Evolutionary conservation across 2,113 vertebrate species (phyloP).

Genomic region (Albula goreensis): DNA sequence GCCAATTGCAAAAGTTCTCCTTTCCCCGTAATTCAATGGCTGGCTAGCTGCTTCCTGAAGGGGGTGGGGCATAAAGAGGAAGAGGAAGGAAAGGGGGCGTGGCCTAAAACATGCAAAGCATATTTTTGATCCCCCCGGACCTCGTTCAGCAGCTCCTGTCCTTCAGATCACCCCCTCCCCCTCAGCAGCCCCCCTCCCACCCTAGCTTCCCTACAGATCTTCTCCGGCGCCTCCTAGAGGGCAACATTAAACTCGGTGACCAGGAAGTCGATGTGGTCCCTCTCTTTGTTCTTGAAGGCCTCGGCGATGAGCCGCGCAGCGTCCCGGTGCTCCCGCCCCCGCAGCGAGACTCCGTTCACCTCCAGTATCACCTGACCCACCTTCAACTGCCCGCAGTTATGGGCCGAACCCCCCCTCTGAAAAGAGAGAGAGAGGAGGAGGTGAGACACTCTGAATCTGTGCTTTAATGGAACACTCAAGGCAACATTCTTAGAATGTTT

Average conservation of each 20-base stretch:
- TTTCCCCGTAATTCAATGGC: background rate
- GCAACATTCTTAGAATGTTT: too few relatives aligned
- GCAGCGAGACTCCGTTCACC: slow-evolving; percentile 84
- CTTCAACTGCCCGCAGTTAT: slow-evolving; percentile 91
- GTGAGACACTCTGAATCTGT: background rate
- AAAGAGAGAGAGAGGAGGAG: background rate
- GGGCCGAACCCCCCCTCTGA: slow-evolving; percentile 91
- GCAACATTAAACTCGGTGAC: slow-evolving; percentile 96
- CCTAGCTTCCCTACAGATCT: slow-evolving; percentile 3
- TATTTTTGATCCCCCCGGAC: background rate
- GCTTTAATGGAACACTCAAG: background rate
- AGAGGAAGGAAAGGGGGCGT: background rate
- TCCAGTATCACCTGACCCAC: slow-evolving; percentile 97
- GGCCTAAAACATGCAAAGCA: background rate
- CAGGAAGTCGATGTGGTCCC: slow-evolving; percentile 89
- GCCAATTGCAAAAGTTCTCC: background rate
- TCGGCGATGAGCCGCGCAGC: slow-evolving; percentile 91
- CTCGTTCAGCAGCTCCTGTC: background rate
- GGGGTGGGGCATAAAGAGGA: background rate
- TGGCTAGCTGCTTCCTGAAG: background rate
- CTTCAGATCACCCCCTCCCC: background rate
- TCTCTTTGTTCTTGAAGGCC: slow-evolving; percentile 96
- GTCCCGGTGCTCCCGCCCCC: slow-evolving; percentile 88
- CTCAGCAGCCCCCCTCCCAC: background rate
- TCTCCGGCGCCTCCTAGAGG: slow-evolving; percentile 70